Base-by-base conservation (phyloP, 1,140 invertebrate genomes). In the Planococcus citri region DNA sequence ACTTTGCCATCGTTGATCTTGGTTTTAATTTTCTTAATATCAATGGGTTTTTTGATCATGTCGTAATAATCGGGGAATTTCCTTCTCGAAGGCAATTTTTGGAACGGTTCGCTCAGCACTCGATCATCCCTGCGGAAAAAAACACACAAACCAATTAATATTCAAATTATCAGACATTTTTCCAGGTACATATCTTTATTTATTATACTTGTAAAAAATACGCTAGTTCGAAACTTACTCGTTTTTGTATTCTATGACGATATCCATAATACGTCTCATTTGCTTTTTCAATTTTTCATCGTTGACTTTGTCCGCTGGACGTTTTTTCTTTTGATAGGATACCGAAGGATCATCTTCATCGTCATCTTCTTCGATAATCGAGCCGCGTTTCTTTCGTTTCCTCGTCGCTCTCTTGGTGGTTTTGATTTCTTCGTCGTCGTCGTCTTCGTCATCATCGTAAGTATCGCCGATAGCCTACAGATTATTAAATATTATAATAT, bases 61-160 rank as follows among this genome's bases (percentile, higher is more conserved):
- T 97, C 94, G 79, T 98, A 98, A 79, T 98, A 98, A 78, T 98
- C 95, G 0, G 95, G 95, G 58, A 97, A 80, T 74, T 96, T 92
- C 74, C 92, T 86, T 57, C 89, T 84, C 1, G 94, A 91, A 17
- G 96, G 96, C 61, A 98, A 79, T 78, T 96, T 93, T 87, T 96
- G 91, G 78, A 98, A 98, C 2, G 93, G 92, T 75, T 94, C 91
- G 74, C 92, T 95, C 1, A 98, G 79, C 4, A 93, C 82, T 69
- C 94, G 82, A 0, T 88, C 89, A 0, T 93, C 91, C 76, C 85
- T 85, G 72, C 14, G 6, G 6, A 3, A 51, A 51, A 51, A 51
- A 17, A 9, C n/a, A n/a, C n/a, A n/a, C n/a, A n/a, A n/a, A n/a
- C n/a, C n/a, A n/a, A n/a, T n/a, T n/a, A n/a, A n/a, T n/a, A n/a